Evolutionary conservation across 2,797 vertebrate genomes (phyloP).

Genomic region (Sphaeramia orbicularis): DNA sequence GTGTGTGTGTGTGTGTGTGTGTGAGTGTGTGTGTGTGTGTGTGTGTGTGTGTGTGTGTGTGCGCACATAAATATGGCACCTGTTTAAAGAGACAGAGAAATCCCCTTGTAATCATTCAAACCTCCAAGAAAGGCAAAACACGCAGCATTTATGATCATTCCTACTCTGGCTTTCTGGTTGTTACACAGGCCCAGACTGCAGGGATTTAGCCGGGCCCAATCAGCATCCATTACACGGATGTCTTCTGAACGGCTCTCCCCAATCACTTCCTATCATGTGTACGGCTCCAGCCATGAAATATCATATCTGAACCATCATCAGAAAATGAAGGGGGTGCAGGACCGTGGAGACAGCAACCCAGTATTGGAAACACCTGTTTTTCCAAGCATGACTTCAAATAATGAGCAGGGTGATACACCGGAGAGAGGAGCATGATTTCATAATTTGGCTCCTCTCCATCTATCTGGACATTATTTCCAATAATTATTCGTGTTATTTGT

Average conservation of each 20-base stretch:
- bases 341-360: conserved; percentile 67
- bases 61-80: conserved; percentile 76
- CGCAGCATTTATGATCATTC: conserved; percentile 63
- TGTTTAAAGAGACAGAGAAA: conserved; percentile 69
- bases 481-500: conserved; percentile 80
- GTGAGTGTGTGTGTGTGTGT: conserved; percentile 46
- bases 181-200: conserved; percentile 52
- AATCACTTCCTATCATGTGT: conserved; percentile 81
- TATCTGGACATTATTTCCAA: conserved; percentile 83
- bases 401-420: conserved; percentile 74
- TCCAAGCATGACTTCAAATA: conserved; percentile 79
- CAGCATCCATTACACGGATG: conserved; percentile 86
- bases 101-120: conserved; percentile 67
- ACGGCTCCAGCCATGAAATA: conserved; percentile 80
- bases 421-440: conserved; percentile 82
- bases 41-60: conserved; percentile 49
- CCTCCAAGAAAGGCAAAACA: conserved; percentile 33
- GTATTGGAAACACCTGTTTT: conserved; percentile 89
- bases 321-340: conserved; percentile 62
- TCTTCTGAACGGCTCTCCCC: conserved; percentile 73
- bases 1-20: conserved; percentile 50
- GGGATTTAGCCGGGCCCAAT: conserved; percentile 77
- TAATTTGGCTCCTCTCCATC: conserved; percentile 79
- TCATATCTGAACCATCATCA: conserved; percentile 85
- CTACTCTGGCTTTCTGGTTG: conserved; percentile 52